phyloP scores from a whole-genome alignment of 2,797 vertebrate species.

The Aviceda cuculoides region DNA sequence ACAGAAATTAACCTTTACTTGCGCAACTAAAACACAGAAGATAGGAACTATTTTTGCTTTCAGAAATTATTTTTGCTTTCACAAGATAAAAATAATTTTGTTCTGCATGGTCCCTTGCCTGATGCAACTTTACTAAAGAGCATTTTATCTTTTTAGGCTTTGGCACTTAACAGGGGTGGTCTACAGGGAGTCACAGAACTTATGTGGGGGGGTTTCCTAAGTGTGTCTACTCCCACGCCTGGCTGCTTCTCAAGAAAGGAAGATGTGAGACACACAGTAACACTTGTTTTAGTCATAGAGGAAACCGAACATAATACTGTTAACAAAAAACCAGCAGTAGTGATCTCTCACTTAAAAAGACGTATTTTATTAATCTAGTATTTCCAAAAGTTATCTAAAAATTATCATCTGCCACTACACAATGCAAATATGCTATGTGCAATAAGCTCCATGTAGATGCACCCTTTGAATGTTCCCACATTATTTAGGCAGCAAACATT shows the following conservation, averaged over 20 bases:
- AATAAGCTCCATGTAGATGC: background rate
- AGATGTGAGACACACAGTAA: background rate
- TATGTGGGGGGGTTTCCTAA: background rate
- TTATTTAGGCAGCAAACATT: background rate
- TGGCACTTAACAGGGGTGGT: background rate
- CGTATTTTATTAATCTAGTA: background rate
- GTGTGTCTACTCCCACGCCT: background rate
- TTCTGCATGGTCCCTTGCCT: background rate
- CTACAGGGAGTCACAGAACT: background rate
- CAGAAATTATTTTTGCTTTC: background rate
- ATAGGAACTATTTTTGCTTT: background rate
- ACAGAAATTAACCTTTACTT: background rate
- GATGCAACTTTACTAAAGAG: background rate
- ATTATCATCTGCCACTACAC: background rate
- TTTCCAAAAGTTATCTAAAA: background rate
- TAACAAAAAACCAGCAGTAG: background rate
- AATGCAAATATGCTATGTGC: background rate
- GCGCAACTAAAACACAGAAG: background rate
- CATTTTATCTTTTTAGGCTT: background rate
- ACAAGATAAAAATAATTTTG: background rate
- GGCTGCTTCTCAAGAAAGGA: slow-evolving; percentile 52
- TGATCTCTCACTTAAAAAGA: background rate
- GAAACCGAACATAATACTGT: slow-evolving; percentile 9
- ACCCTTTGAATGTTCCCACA: background rate
- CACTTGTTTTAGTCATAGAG: slow-evolving; percentile 31